Conservation (phyloP, 2,888 invertebrate species). For the Drosophila robusta region DNA sequence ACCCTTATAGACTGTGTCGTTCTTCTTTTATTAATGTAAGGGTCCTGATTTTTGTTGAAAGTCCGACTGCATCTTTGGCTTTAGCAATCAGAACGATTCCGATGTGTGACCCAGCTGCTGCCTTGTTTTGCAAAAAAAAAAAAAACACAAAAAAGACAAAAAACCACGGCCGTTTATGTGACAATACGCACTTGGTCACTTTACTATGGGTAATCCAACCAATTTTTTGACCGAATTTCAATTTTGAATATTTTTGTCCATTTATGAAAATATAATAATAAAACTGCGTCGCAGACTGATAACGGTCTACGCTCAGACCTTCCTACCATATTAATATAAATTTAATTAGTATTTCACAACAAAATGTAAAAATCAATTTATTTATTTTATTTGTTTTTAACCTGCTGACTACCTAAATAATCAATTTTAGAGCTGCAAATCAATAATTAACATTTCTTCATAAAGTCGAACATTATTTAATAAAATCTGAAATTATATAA, state of each 20-base stretch:
- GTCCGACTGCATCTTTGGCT: constrained; percentile 40
- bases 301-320: no score
- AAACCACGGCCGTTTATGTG: constrained; percentile 48
- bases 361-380: no score
- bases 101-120: constrained; percentile 60
- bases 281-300: no score
- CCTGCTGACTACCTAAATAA: no score
- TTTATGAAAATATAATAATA: not conserved
- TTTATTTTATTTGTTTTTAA: no score
- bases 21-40: constrained; percentile 25
- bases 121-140: constrained; percentile 40
- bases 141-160: constrained; percentile 16
- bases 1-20: constrained; percentile 30
- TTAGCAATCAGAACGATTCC: constrained; percentile 48
- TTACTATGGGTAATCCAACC: constrained; percentile 22
- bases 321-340: no score
- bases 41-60: constrained; percentile 29
- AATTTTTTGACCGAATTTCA: not conserved
- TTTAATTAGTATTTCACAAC: no score
- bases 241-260: not conserved
- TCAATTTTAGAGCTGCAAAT: no score
- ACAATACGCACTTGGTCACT: constrained; percentile 47
- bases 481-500: no score
- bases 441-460: no score
- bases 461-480: no score